Percentiles rank a stretch among this genome's conserved stretches.
phyloP scores from a whole-genome alignment of 2,888 invertebrate species.

The Agonopterix arenella region DNA sequence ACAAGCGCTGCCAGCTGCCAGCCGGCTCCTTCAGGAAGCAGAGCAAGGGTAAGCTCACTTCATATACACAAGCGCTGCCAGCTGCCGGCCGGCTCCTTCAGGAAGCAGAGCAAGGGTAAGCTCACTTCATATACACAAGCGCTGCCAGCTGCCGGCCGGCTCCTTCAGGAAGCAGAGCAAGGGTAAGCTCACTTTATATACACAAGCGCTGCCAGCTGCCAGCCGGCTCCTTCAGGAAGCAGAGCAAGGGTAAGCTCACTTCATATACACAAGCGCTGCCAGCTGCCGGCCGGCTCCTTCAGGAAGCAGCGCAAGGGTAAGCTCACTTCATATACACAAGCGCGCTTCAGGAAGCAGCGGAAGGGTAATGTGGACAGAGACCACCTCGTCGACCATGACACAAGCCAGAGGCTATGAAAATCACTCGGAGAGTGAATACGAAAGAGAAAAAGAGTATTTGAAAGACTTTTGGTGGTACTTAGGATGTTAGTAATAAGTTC shows the following conservation, averaged over 20 bases:
- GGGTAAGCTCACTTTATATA: slow-evolving; percentile 99
- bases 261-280: slow-evolving; percentile 99
- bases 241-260: slow-evolving; percentile 83
- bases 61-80: slow-evolving; percentile 99
- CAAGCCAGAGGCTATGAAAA: too few relatives aligned
- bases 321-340: too few relatives aligned
- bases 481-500: too few relatives aligned
- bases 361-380: neutral
- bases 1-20: slow-evolving; percentile 97
- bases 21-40: slow-evolving; percentile 97
- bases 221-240: slow-evolving; percentile 97
- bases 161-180: slow-evolving; percentile 88
- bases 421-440: too few relatives aligned
- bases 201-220: slow-evolving; percentile 97
- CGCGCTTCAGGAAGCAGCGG: slow-evolving; percentile 88
- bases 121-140: slow-evolving; percentile 99
- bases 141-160: slow-evolving; percentile 97
- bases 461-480: too few relatives aligned
- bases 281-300: slow-evolving; percentile 97
- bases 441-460: too few relatives aligned
- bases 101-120: slow-evolving; percentile 83
- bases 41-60: slow-evolving; percentile 86
- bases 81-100: slow-evolving; percentile 96
- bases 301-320: slow-evolving; percentile 81
- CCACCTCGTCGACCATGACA: too few relatives aligned